Conservation (phyloP, 1,140 invertebrate species). For the Camponotus pennsylvanicus region DNA sequence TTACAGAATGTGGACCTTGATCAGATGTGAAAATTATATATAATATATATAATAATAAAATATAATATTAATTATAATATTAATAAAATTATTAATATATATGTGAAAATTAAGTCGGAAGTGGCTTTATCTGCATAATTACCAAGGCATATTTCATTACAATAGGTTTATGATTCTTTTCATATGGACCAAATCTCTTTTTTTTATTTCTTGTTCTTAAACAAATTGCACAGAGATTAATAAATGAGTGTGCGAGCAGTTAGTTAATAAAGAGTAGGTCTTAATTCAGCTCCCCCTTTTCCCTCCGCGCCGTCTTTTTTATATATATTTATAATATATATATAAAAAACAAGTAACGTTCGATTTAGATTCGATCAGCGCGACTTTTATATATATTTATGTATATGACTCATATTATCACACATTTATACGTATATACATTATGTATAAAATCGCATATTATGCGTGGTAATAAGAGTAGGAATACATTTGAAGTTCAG, state of each 20-base stretch:
- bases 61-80: too few relatives aligned
- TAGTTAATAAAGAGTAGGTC: constrained; percentile 46
- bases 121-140: too few relatives aligned
- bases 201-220: constrained; percentile 40
- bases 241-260: constrained; percentile 58
- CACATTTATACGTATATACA: constrained; percentile 51
- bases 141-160: constrained; percentile 85
- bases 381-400: constrained; percentile 79
- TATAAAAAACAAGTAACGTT: constrained; percentile 85
- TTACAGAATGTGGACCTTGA: too few relatives aligned
- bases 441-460: constrained; percentile 28
- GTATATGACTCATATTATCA: constrained; percentile 42
- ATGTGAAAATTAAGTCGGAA: too few relatives aligned
- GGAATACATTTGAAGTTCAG: constrained; percentile 84
- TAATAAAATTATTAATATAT: too few relatives aligned
- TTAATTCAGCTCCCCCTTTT: constrained; percentile 62
- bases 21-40: too few relatives aligned
- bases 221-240: constrained; percentile 71
- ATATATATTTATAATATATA: constrained; percentile 83
- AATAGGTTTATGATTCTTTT: constrained; percentile 80
- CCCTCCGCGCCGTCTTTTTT: constrained; percentile 51
- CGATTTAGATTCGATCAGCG: constrained; percentile 83
- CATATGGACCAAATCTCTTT: constrained; percentile 69
- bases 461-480: constrained; percentile 80
- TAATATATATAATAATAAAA: too few relatives aligned